phyloP scores from a whole-genome alignment of 2,888 invertebrate species.

The Chloroclystis v-ata region DNA sequence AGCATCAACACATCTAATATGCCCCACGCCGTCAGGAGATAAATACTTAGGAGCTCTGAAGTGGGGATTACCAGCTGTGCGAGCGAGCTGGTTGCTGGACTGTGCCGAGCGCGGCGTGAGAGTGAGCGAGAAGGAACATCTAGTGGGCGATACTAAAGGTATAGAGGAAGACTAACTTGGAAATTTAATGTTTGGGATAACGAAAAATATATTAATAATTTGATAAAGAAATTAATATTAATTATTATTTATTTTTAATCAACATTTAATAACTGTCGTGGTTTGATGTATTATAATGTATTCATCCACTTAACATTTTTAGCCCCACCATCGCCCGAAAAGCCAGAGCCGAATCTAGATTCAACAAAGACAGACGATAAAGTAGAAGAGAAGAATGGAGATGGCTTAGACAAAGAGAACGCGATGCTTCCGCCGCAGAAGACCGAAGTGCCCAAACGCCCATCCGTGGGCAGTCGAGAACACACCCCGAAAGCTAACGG shows the following conservation, averaged over 20 bases:
- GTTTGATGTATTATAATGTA: no score
- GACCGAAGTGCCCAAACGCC: conserved; percentile 31
- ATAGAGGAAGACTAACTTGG: conserved; percentile 1
- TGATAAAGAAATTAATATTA: no score
- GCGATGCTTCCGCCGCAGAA: conserved; percentile 50
- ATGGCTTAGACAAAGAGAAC: conserved; percentile 52
- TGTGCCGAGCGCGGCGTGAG: conserved; percentile 79
- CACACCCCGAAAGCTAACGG: conserved; percentile 48
- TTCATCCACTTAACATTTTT: conserved; percentile 6
- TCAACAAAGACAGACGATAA: no score
- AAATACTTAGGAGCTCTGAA: conserved; percentile 90
- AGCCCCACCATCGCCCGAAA: conserved; percentile 45
- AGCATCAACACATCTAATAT: conserved; percentile 89
- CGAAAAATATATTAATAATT: no score
- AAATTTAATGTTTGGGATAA: no score
- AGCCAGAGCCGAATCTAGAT: conserved; percentile 19
- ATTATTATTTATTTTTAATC: no score
- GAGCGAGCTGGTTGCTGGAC: conserved; percentile 84
- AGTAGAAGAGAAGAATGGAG: no score
- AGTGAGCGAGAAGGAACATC: conserved; percentile 74
- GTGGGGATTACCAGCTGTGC: conserved; percentile 91
- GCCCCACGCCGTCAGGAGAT: conserved; percentile 84
- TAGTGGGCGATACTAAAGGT: conserved; percentile 80
- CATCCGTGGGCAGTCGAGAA: conserved; percentile 40
- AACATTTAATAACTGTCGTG: no score